These are phyloP conservation scores for Vidua chalybeata DNA, from an alignment of 2,113 vertebrate species.

Conservation along the genomic window DNA sequence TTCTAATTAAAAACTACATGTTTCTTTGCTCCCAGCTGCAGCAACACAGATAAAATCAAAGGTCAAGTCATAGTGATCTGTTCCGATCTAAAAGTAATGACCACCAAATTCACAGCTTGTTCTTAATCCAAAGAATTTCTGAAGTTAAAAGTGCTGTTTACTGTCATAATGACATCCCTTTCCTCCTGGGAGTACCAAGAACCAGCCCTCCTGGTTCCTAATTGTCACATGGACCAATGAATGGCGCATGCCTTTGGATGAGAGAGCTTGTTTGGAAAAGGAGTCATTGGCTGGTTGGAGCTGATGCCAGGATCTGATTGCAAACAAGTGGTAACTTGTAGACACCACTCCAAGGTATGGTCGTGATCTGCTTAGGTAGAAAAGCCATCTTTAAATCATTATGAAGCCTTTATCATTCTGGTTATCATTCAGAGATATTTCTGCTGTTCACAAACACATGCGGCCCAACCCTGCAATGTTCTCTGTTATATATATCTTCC, in stretches of 20 bases:
- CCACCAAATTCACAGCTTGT: not conserved
- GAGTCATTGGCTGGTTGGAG: not conserved
- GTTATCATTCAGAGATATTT: not conserved
- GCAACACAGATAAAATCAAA: conserved; percentile 7
- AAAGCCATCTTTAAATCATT: not conserved
- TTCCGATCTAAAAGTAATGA: not conserved
- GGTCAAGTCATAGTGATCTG: not conserved
- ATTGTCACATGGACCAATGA: not conserved
- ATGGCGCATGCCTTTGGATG: not conserved
- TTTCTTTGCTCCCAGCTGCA: not conserved
- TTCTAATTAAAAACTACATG: not conserved
- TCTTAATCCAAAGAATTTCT: not conserved
- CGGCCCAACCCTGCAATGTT: not conserved
- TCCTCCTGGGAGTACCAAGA: not conserved
- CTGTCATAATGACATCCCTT: not conserved
- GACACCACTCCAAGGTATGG: not conserved
- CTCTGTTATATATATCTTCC: not conserved
- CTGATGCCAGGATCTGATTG: not conserved
- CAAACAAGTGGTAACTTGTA: not conserved
- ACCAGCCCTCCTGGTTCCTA: not conserved
- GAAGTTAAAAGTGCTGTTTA: not conserved
- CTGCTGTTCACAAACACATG: not conserved
- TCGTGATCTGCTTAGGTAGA: not conserved
- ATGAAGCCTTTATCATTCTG: not conserved
- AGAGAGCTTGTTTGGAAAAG: not conserved